Conservation (phyloP, 2,797 vertebrate genomes). For the Sciurus vulgaris region DNA sequence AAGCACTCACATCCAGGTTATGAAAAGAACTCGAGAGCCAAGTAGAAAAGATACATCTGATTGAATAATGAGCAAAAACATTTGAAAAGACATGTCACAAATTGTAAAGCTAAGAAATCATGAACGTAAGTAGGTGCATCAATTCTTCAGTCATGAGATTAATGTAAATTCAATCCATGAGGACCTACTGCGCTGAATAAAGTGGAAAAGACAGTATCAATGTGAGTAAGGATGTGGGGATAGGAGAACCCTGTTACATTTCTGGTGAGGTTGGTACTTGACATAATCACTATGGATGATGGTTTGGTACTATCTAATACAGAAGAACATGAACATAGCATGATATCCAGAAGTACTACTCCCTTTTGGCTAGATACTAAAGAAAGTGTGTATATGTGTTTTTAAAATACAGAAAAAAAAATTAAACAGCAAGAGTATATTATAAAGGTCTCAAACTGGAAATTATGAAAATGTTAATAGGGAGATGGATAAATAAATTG, state of each 20-base stretch:
- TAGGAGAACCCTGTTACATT: neutral
- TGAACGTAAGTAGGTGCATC: neutral
- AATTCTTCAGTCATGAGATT: neutral
- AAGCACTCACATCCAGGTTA: neutral
- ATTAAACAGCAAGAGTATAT: neutral
- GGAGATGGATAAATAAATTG: neutral
- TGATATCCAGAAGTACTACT: neutral
- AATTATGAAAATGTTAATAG: neutral
- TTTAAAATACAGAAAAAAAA: neutral
- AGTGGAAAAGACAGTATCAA: too few relatives aligned
- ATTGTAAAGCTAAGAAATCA: neutral
- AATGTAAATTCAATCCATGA: neutral
- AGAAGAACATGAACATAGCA: neutral
- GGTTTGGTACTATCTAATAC: neutral
- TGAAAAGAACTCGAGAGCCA: neutral
- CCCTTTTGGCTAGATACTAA: neutral
- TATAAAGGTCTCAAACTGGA: neutral
- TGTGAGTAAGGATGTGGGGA: neutral
- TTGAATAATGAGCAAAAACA: neutral
- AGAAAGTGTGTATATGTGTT: neutral
- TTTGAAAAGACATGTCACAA: neutral
- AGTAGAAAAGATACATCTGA: neutral
- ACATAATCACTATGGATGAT: neutral
- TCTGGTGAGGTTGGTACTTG: too few relatives aligned
- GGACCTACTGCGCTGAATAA: neutral